Evolutionary conservation across 2,888 invertebrate genomes (phyloP).

Genomic region (Ypsolopha scabrella): DNA sequence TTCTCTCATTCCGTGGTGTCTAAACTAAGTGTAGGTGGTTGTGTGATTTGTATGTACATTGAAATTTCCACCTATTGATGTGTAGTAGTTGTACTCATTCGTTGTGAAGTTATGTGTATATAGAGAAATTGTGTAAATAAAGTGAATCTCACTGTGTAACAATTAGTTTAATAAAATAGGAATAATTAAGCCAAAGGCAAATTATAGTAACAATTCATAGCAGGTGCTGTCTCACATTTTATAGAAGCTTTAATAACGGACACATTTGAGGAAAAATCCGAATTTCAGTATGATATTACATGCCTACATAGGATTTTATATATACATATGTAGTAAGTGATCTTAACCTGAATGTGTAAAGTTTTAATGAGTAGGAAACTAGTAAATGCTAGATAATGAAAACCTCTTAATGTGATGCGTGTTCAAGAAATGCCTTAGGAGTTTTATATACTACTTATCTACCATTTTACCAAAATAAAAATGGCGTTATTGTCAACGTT

Average conservation of each 20-base stretch:
- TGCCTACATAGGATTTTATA: background rate
- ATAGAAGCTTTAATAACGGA: constrained; percentile 31
- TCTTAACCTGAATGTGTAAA: too few relatives aligned
- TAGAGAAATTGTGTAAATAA: background rate
- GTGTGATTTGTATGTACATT: background rate
- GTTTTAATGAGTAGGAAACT: background rate
- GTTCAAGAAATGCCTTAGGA: constrained; percentile 1
- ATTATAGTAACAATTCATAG: constrained; percentile 35
- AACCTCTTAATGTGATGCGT: background rate
- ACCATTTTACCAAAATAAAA: too few relatives aligned
- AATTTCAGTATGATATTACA: background rate
- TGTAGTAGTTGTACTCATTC: background rate
- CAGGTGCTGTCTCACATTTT: constrained; percentile 52
- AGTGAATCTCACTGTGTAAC: background rate
- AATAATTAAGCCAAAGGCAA: constrained; percentile 54
- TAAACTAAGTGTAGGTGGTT: too few relatives aligned
- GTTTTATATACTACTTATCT: background rate
- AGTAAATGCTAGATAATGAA: background rate
- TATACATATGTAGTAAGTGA: too few relatives aligned
- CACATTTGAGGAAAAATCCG: background rate
- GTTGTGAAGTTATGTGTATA: background rate
- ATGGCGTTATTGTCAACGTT: too few relatives aligned
- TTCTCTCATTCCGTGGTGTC: too few relatives aligned
- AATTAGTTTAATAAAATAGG: background rate
- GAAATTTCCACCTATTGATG: constrained; percentile 2